phyloP scores from a whole-genome alignment of 2,113 vertebrate genomes.

The Haemorhous mexicanus region DNA sequence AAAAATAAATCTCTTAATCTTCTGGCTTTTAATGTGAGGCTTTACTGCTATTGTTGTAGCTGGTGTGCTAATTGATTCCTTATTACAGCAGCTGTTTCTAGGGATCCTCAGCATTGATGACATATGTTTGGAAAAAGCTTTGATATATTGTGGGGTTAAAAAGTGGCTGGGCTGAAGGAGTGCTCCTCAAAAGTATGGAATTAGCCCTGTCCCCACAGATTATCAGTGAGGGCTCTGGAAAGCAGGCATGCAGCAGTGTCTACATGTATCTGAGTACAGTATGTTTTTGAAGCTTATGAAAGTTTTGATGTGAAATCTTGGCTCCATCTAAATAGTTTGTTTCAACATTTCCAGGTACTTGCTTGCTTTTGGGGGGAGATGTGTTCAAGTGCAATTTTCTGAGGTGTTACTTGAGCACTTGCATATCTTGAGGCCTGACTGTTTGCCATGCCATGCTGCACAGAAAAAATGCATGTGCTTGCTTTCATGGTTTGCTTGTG shows the following conservation, averaged over 20 bases:
- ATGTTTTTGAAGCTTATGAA: neutral
- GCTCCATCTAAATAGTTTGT: neutral
- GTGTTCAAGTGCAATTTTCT: neutral
- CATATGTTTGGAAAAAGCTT: neutral
- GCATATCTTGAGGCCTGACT: neutral
- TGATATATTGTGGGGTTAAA: neutral
- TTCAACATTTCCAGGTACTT: neutral
- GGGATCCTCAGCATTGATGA: neutral
- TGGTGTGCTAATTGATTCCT: neutral
- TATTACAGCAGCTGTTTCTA: constrained; percentile 3
- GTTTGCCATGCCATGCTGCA: neutral
- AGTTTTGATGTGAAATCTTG: neutral
- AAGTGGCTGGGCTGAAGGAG: neutral
- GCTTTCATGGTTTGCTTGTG: neutral
- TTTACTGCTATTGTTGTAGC: constrained; percentile 18
- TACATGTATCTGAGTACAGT: neutral
- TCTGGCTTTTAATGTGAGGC: neutral
- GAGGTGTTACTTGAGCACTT: neutral
- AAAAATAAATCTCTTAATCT: neutral
- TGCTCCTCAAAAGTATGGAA: neutral
- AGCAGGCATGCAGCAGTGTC: neutral
- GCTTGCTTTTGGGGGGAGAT: neutral
- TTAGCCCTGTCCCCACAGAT: neutral
- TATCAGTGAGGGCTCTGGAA: neutral
- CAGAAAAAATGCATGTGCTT: neutral